Percentiles rank a stretch among this genome's conserved stretches.
phyloP scores from a whole-genome alignment of 1,140 invertebrate genomes.

The Drosophila bifasciata region DNA sequence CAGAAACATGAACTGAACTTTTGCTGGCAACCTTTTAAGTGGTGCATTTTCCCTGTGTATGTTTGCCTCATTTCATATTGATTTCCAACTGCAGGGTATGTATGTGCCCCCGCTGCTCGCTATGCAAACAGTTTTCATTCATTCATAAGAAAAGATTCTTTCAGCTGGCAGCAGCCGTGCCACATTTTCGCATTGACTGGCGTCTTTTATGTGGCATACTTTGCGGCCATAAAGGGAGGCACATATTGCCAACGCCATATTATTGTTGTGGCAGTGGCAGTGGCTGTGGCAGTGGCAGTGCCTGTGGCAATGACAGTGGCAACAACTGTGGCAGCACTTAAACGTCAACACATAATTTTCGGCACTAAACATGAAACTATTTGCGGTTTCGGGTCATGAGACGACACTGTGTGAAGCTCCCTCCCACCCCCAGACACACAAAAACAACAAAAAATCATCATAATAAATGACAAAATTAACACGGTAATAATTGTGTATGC shows the following conservation, averaged over 20 bases:
- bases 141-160: slow-evolving; percentile 30
- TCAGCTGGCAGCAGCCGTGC: neutral
- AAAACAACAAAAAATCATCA: slow-evolving; percentile 33
- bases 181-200: slow-evolving; percentile 50
- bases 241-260: slow-evolving; percentile 52
- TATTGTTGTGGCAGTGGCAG: slow-evolving; percentile 20
- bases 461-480: slow-evolving; percentile 81
- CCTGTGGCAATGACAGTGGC: neutral
- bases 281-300: neutral
- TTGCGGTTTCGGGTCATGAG: slow-evolving; percentile 47
- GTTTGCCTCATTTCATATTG: slow-evolving; percentile 40
- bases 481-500: slow-evolving; percentile 69
- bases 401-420: slow-evolving; percentile 8
- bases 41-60: slow-evolving; percentile 27
- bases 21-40: slow-evolving; percentile 33
- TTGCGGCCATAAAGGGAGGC: slow-evolving; percentile 62
- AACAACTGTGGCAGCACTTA: slow-evolving; percentile 30
- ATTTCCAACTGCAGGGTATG: slow-evolving; percentile 40
- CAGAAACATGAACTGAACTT: neutral
- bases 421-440: neutral
- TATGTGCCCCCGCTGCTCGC: slow-evolving; percentile 13
- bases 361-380: slow-evolving; percentile 76
- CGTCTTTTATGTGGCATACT: slow-evolving; percentile 67
- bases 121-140: slow-evolving; percentile 37
- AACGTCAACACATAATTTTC: slow-evolving; percentile 65